Evolutionary conservation across 2,113 vertebrate species (phyloP).

Genomic region (Cryptotis parvus): DNA sequence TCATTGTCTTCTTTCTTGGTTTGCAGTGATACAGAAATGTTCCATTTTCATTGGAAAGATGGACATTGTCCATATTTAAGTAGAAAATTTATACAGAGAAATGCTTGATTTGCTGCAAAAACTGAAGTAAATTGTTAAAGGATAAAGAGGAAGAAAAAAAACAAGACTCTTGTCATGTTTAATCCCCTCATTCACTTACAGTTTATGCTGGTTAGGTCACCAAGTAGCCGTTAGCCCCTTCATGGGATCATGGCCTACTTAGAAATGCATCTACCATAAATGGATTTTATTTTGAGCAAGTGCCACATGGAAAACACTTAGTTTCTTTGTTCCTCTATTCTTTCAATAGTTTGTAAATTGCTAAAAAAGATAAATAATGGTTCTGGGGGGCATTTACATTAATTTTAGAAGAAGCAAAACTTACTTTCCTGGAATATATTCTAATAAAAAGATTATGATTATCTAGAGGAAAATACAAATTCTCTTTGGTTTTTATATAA

Average conservation of each 20-base stretch:
- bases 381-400: not conserved
- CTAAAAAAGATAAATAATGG: not conserved
- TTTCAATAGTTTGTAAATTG: not conserved
- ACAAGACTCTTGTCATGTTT: not conserved
- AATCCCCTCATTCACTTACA: not conserved
- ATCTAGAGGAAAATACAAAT: conserved; percentile 18
- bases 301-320: not conserved
- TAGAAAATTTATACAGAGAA: not conserved
- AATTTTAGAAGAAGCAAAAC: not conserved
- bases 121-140: not conserved
- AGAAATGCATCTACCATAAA: not conserved
- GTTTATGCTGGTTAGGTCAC: not conserved
- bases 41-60: not conserved
- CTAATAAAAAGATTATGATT: conserved; percentile 10
- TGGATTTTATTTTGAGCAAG: not conserved
- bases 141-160: not conserved
- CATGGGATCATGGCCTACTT: not conserved
- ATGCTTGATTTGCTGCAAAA: not conserved
- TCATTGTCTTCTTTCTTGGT: not conserved
- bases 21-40: not conserved
- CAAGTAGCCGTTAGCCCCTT: not conserved
- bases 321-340: not conserved
- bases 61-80: not conserved
- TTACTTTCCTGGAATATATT: conserved; percentile 35
- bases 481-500: not conserved